A percentile compares a stretch with the other conserved stretches of the same genome.
Conservation (phyloP, 2,888 invertebrate species). For the Melinaea marsaeus region DNA sequence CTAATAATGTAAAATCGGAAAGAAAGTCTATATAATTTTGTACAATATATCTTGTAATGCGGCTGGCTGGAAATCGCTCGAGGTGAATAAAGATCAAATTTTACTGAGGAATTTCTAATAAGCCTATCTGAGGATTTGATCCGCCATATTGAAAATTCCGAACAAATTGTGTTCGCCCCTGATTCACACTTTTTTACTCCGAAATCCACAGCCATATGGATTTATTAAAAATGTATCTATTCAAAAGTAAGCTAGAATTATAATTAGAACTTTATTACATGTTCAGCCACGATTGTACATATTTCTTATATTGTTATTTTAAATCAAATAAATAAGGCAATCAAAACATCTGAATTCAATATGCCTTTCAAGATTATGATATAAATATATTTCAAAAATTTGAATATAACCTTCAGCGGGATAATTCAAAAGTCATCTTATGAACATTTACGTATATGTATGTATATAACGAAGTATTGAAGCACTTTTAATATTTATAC, state of each 20-base stretch:
- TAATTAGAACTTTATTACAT: too few species aligned
- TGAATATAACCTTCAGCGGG: too few species aligned
- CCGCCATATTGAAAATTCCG: slow-evolving; percentile 6
- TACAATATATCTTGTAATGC: slow-evolving; percentile 6
- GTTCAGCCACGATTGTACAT: too few species aligned
- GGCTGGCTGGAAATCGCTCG: slow-evolving; percentile 1
- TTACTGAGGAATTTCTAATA: slow-evolving; percentile 7
- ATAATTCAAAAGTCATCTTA: too few species aligned
- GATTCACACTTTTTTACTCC: slow-evolving; percentile 1
- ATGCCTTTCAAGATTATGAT: too few species aligned
- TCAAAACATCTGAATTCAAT: too few species aligned
- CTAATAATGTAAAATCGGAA: slow-evolving; percentile 2
- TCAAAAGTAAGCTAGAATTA: not conserved
- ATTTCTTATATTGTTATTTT: too few species aligned
- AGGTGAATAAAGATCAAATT: slow-evolving; percentile 8
- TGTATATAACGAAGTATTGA: too few species aligned
- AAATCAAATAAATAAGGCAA: too few species aligned
- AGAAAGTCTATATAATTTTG: slow-evolving; percentile 5
- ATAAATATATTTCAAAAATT: too few species aligned
- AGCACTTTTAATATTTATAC: too few species aligned
- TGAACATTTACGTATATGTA: too few species aligned
- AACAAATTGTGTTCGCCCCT: slow-evolving; percentile 1
- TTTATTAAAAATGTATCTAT: not conserved
- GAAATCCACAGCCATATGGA: not conserved
- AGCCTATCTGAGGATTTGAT: slow-evolving; percentile 1